These are phyloP conservation scores for Acridotheres tristis DNA, from an alignment of 2,797 vertebrate genomes.

Conservation along the genomic window DNA sequence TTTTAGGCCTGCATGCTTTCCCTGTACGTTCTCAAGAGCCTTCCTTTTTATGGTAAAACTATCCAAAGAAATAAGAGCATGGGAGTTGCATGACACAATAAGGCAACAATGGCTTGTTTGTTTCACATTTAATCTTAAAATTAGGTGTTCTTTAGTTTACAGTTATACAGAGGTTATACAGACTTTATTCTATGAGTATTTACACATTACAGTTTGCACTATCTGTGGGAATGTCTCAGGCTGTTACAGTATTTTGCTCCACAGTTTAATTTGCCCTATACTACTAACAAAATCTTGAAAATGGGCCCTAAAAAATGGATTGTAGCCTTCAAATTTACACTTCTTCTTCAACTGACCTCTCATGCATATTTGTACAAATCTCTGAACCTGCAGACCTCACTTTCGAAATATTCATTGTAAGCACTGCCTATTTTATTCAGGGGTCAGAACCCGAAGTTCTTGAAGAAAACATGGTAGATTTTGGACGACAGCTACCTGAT, in stretches of 20 bases:
- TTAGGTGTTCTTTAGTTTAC: background rate
- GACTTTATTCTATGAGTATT: background rate
- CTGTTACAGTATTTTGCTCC: background rate
- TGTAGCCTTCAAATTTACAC: background rate
- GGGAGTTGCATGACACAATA: no score
- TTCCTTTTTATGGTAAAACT: no score
- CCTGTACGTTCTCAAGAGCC: no score
- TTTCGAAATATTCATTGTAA: background rate
- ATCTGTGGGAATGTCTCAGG: background rate
- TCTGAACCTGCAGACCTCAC: background rate
- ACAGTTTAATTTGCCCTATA: background rate
- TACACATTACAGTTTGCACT: background rate
- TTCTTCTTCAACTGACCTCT: background rate
- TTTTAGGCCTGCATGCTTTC: no score
- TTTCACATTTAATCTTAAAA: background rate
- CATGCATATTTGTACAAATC: background rate
- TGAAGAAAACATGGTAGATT: conserved; percentile 63
- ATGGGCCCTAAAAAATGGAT: background rate
- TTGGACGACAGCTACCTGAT: conserved; percentile 58
- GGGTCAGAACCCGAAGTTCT: conserved; percentile 51
- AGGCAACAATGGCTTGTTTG: no score
- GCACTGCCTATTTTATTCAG: conserved; percentile 54
- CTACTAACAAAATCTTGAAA: background rate
- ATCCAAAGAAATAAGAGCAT: no score
- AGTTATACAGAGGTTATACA: background rate